Evolutionary conservation across 2,797 vertebrate genomes (phyloP), one percentile per base, ranked within the genome.

Genomic region (Sebastes kiyomatsui): DNA sequence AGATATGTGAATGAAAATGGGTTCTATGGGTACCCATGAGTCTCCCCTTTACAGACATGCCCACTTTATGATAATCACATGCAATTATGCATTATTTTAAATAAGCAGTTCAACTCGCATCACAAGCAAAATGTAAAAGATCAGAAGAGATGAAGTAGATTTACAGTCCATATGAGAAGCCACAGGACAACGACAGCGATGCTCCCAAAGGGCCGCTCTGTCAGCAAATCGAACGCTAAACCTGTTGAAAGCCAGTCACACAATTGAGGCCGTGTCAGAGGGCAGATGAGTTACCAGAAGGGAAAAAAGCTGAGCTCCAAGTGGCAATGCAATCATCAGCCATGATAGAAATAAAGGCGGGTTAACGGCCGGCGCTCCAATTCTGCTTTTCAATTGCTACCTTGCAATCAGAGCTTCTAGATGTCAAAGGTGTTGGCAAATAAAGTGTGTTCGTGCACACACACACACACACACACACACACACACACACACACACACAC

Each of bases 261-360:
- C 78, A 82, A 85, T 81, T 38, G 56, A 75, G 79, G 71, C 64
- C 10, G 76, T 79, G 73, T 85, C 80, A 78, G 71, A 83, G 79
- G 80, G 75, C 84, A 85, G 84, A 82, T 75, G 75, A 83, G 70
- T 60, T 49, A 67, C 62, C 64, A 75, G 65, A 54, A 61, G 62
- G 81, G 62, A 75, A 74, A 49, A 83, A 69, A 62, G 56, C 56
- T 4, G 52, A 65, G 62, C 66, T 73, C 79, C 61, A 76, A 88
- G 78, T 73, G 75, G 77, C 66, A 62, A 66, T 20, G 76, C 87
- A 92, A 92, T 90, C 89, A 91, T 77, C 67, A 25, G 77, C 80
- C 58, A 52, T 84, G 79, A 90, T 73, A 68, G 81, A 91, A 88
- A 88, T 81, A 83, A 90, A 42, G 25, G 38, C 55, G 46, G 75